Evolutionary conservation across 1,140 invertebrate genomes (phyloP), one percentile per base, ranked within the genome.

Genomic region (Aphelinus atriplicis): DNA sequence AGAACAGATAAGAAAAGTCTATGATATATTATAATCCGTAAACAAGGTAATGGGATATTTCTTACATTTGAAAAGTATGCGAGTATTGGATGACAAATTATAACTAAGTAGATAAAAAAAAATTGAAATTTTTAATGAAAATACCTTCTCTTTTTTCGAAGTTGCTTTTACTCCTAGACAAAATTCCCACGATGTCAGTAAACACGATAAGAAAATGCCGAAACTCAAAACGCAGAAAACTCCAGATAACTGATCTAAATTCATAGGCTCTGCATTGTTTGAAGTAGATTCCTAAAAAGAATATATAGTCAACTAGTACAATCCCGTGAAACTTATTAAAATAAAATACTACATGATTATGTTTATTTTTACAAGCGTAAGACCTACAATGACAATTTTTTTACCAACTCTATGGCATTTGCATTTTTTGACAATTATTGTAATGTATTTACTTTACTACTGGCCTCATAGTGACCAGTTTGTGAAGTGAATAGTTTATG

Each of bases 221-320:
- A 69, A 56, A 1, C 10, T 60, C 53, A 77, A 55, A 47, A 70
- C 65, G 3, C 45, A 47, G 53, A 73, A 77, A 26, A 73, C 75
- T 1, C 75, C 75, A 3, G 46, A 46, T 1, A 77, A 42, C 26
- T 77, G 75, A 7, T 68, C 71, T 9, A 72, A 48, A 58, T 69
- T 77, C 75, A 77, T 77, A 0, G 75, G 55, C 7, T 61, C 63
- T 2, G 63, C 48, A n/a, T 42, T 72, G 10, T 42, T 67, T 1
- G 75, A 73, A 1, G 67, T 10, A 1, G 45, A 47, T 2, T 10
- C 2, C 6, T 2, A 57, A 68, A 3, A 46, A 47, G 26, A 57
- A 46, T 3, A 7, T 7, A 53, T n/a, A 3, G 6, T 26, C 10
- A 62, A 47, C 10, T 46, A 47, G 42, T 7, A 3, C 58, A 60